Base-by-base conservation (phyloP, 2,888 invertebrate species). In the Papilio gigon region DNA sequence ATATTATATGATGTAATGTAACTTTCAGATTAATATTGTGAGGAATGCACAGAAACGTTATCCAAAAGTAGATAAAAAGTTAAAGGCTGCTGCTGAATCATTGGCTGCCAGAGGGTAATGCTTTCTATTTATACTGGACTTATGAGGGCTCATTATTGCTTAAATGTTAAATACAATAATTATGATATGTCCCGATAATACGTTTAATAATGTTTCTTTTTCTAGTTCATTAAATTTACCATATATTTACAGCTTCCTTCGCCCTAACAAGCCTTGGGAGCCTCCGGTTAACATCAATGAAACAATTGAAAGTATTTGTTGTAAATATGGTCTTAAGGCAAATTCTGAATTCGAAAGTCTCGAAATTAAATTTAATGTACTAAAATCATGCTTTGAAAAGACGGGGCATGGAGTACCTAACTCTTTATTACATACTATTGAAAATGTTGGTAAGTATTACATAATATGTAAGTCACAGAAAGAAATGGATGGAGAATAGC, bases 351-450 rank as follows among this genome's bases (percentile, higher is more conserved):
- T 94, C 76, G 85, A 93, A 44, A 88, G 89, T 5, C 81, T 93
- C 0, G 87, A 92, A 12, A 81, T 90, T 11, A 96, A 96, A 84
- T 97, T 94, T 82, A 87, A 93, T 37, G 87, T 98, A 9, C 89
- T 98, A 4, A 92, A 93, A 37, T 93, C 94, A 6, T 96, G 97
- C 78, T 94, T 92, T 72, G 88, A 94, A 56, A 94, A 95, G 82
- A 95, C 98, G 71, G 90, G 95, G 8, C 95, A 98, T 83, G 84
- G 93, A 71, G 94, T 98, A 12, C 97, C 98, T 0, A 98, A 97
- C 90, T 97, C 97, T 0, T 84, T 95, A 63, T 86, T 98, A n/a
- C 94, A 95, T 78, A 93, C 93, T 60, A 94, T 98, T 71, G 93
- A 94, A 76, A 95, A 94, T 62, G 92, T 97, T 64, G 94, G 95